Evolutionary conservation across 2,113 vertebrate species (phyloP).

Genomic region (Malurus alboscapulatus): DNA sequence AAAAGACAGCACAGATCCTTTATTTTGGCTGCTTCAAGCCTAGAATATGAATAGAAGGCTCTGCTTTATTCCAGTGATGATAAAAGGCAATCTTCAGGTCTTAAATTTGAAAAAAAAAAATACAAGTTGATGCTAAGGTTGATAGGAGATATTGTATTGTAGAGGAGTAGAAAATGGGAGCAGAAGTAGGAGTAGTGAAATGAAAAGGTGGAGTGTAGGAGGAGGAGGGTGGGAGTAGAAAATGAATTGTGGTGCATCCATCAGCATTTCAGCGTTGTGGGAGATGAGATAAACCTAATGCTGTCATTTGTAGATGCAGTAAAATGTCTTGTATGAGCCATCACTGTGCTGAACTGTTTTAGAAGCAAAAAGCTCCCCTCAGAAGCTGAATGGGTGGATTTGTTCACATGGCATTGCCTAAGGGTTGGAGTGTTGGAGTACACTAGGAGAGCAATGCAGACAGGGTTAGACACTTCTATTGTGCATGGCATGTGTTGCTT

Average conservation of each 20-base stretch:
- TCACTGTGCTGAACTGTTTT: not conserved
- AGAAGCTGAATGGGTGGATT: not conserved
- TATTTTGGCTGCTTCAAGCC: slow-evolving; percentile 48
- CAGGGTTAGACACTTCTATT: rapidly evolving
- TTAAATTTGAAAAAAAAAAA: not conserved
- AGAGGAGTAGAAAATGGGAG: slow-evolving; percentile 47
- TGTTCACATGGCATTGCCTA: rapidly evolving
- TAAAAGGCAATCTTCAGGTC: slow-evolving; percentile 46
- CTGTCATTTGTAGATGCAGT: slow-evolving; percentile 20
- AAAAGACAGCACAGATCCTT: slow-evolving; percentile 20
- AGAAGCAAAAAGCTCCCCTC: not conserved
- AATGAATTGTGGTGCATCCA: slow-evolving; percentile 61
- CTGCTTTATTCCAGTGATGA: slow-evolving; percentile 2
- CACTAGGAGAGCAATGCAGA: not conserved
- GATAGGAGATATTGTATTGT: slow-evolving; percentile 29
- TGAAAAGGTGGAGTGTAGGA: slow-evolving; percentile 65
- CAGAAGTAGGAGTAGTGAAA: slow-evolving; percentile 60
- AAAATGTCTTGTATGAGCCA: slow-evolving; percentile 6
- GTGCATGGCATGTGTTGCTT: rapidly evolving
- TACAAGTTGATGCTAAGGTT: not conserved
- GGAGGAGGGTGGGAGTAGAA: slow-evolving; percentile 55
- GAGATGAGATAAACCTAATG: slow-evolving; percentile 54
- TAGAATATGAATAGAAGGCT: slow-evolving; percentile 25
- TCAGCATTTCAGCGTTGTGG: slow-evolving; percentile 42
- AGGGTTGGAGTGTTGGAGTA: not conserved